Conservation (phyloP, 2,113 vertebrate species). For the Elaphurus davidianus region DNA sequence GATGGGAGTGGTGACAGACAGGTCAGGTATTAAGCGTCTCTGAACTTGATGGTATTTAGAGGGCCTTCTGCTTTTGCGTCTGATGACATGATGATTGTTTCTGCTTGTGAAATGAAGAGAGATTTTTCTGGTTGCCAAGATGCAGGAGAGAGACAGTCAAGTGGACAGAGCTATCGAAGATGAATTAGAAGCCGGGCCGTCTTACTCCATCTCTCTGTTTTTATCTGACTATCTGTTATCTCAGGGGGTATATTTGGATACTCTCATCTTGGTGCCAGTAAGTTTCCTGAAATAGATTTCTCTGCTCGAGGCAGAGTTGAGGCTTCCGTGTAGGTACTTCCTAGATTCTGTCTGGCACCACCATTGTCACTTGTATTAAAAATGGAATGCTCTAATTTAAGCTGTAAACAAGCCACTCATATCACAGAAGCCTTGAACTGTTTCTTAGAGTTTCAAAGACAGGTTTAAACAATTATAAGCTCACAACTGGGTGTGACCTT, state of each 20-base stretch:
- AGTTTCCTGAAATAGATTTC: slow-evolving; percentile 10
- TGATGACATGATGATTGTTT: not conserved
- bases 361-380: slow-evolving; percentile 15
- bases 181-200: not conserved
- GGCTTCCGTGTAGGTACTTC: not conserved
- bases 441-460: not conserved
- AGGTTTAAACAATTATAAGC: not conserved
- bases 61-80: not conserved
- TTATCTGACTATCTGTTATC: not conserved
- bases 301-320: not conserved
- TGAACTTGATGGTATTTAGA: not conserved
- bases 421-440: not conserved
- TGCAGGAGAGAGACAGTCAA: not conserved
- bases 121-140: not conserved
- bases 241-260: not conserved
- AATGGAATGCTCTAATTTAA: slow-evolving; percentile 15
- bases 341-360: accelerated
- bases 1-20: not conserved
- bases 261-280: slow-evolving; percentile 18
- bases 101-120: not conserved
- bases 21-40: not conserved
- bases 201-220: not conserved
- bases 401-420: slow-evolving; percentile 17
- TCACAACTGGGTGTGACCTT: not conserved
- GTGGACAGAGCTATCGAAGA: not conserved